Conservation (phyloP, 2,113 vertebrate species). For the Solea solea region DNA sequence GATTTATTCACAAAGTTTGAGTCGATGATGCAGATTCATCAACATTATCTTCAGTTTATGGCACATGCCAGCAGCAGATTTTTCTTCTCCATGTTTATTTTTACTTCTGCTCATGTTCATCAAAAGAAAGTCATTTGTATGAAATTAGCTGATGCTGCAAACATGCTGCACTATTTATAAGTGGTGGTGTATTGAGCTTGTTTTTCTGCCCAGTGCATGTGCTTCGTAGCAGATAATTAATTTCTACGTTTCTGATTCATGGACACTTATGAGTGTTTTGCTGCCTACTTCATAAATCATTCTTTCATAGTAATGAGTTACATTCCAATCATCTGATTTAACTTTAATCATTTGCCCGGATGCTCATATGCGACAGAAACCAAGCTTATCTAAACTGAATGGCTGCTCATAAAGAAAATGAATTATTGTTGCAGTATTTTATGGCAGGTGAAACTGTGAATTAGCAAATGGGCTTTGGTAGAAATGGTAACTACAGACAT, state of each 20-base stretch:
- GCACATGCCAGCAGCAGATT: background rate
- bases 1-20: too few species aligned
- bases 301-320: too few species aligned
- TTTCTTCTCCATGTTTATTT: background rate
- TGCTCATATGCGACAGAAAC: background rate
- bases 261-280: background rate
- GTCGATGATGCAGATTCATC: too few species aligned
- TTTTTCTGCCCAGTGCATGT: background rate
- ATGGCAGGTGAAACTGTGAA: background rate
- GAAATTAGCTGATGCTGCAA: background rate
- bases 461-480: background rate
- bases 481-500: constrained; percentile 27
- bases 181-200: background rate
- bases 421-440: background rate
- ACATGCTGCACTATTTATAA: background rate
- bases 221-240: background rate
- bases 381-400: too few species aligned
- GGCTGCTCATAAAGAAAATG: background rate
- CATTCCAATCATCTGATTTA: too few species aligned
- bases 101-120: background rate
- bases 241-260: background rate
- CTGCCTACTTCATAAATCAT: background rate
- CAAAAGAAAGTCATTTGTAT: background rate
- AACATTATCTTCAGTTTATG: too few species aligned
- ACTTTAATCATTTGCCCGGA: background rate